Evolutionary conservation across 2,888 invertebrate species (phyloP).

Genomic region (Eurytoma californica): DNA sequence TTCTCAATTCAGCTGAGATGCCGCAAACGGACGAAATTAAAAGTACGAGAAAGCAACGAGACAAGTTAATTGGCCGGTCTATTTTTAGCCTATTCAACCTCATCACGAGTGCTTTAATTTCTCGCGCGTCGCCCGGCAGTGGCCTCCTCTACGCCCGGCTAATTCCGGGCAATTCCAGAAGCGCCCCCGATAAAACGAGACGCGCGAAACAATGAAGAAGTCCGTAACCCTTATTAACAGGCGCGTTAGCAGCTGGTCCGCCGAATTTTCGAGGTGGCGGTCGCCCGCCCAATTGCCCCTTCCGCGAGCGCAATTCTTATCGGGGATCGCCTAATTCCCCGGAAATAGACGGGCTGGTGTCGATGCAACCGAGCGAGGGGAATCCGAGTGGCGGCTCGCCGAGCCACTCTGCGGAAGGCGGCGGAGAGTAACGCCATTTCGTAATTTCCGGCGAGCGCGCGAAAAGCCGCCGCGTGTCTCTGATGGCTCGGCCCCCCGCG

Average conservation of each 20-base stretch:
- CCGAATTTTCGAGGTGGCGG: background rate
- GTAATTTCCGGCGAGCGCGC: constrained; percentile 67
- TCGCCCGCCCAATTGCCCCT: constrained; percentile 47
- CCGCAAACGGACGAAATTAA: too few relatives aligned
- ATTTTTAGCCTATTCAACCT: too few relatives aligned
- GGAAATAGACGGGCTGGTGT: constrained; percentile 49
- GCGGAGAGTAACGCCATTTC: constrained; percentile 68
- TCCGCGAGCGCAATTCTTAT: constrained; percentile 39
- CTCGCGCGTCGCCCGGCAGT: too few relatives aligned
- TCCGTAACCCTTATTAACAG: constrained; percentile 27
- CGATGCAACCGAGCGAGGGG: constrained; percentile 1
- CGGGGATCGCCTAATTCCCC: constrained; percentile 49
- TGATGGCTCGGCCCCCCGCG: constrained; percentile 23
- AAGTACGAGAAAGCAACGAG: too few relatives aligned
- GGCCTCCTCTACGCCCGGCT: too few relatives aligned
- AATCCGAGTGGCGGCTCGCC: background rate
- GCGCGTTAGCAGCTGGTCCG: too few relatives aligned
- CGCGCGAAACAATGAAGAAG: constrained; percentile 26
- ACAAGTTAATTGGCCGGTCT: too few relatives aligned
- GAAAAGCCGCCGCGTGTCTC: constrained; percentile 56
- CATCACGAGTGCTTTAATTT: too few relatives aligned
- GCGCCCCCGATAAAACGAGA: constrained; percentile 13
- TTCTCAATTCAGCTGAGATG: too few relatives aligned
- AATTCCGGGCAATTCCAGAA: background rate
- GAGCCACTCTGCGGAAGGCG: constrained; percentile 61